Conservation (phyloP, 2,113 vertebrate genomes). For the Pseudopodoces humilis region DNA sequence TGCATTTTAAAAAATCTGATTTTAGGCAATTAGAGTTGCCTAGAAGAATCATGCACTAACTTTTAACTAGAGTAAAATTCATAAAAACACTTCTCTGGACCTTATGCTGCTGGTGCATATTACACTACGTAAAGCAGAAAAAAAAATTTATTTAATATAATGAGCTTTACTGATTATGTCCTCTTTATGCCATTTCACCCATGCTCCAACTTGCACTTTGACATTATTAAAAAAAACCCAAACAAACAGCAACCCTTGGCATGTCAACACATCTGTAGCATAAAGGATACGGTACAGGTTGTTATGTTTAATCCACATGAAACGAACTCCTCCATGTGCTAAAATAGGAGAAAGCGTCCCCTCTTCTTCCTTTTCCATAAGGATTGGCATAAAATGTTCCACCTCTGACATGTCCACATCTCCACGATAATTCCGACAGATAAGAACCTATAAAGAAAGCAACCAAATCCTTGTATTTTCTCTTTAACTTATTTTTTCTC, state of each 20-base stretch:
- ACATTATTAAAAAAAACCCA: too few species aligned
- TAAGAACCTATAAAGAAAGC: slow-evolving; percentile 80
- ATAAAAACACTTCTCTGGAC: background rate
- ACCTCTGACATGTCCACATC: slow-evolving; percentile 99
- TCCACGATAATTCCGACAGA: slow-evolving; percentile 95
- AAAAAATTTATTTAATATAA: accelerated
- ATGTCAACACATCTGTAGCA: accelerated
- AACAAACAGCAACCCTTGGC: too few species aligned
- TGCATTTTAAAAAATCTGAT: background rate
- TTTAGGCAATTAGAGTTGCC: background rate
- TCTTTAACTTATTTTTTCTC: background rate
- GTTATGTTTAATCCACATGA: slow-evolving; percentile 99
- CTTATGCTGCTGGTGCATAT: background rate
- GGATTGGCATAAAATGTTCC: slow-evolving; percentile 97
- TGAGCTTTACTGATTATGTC: background rate
- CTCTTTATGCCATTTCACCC: background rate
- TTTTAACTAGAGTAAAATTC: background rate
- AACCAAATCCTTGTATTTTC: accelerated
- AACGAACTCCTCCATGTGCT: slow-evolving; percentile 93
- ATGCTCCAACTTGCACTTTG: slow-evolving; percentile 29
- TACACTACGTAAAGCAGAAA: accelerated
- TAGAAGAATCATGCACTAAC: background rate
- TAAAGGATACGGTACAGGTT: slow-evolving; percentile 94
- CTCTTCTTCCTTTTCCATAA: slow-evolving; percentile 99
- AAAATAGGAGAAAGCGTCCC: slow-evolving; percentile 93